Conservation (phyloP, 2,888 invertebrate species). For the Seladonia tumulorum region DNA sequence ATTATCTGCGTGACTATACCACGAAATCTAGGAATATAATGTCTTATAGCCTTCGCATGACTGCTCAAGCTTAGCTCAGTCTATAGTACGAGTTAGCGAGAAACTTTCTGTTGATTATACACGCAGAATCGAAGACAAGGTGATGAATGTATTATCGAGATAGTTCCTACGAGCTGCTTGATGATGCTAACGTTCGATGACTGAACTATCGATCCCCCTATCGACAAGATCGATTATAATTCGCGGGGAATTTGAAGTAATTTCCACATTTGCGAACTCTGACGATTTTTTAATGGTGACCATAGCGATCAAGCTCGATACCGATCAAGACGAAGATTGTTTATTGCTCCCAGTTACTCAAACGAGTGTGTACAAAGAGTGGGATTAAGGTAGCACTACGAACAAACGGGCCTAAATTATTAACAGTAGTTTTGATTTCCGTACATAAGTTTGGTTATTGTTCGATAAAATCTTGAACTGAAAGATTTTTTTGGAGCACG, state of each 20-base stretch:
- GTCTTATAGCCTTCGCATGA: background rate
- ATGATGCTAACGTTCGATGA: background rate
- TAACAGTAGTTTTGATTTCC: background rate
- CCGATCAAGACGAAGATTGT: background rate
- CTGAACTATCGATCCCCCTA: background rate
- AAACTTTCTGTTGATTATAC: background rate
- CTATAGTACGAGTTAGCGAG: background rate
- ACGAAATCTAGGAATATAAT: background rate
- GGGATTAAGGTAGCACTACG: background rate
- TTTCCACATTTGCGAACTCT: background rate
- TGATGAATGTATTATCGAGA: background rate
- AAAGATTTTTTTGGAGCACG: background rate
- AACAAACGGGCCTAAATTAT: background rate
- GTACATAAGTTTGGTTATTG: background rate
- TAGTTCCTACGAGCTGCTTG: background rate
- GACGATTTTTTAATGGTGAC: background rate
- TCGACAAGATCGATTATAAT: background rate
- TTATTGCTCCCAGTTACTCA: background rate
- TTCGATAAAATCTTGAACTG: background rate
- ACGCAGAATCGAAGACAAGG: background rate
- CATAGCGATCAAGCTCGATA: background rate
- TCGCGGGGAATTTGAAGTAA: background rate
- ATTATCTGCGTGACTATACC: background rate
- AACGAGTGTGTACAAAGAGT: background rate
- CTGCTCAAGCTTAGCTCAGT: background rate